Evolutionary conservation across 2,888 invertebrate species (phyloP).

Genomic region (Aporophyla lueneburgensis): DNA sequence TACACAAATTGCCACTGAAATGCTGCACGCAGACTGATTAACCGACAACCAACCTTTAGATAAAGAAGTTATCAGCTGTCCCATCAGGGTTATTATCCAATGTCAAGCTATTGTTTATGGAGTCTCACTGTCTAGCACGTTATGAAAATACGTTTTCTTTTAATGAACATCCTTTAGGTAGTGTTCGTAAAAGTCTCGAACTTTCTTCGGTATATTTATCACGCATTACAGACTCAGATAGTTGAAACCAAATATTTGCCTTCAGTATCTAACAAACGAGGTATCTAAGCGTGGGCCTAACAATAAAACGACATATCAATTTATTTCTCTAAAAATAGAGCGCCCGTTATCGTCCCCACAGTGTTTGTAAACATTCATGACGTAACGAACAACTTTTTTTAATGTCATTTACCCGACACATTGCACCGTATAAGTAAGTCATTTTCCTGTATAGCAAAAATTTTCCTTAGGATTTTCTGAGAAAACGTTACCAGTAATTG

Average conservation of each 20-base stretch:
- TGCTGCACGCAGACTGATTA: slow-evolving; percentile 20
- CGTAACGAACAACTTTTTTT: slow-evolving; percentile 52
- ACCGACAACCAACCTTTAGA: slow-evolving; percentile 32
- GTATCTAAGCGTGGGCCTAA: slow-evolving; percentile 32
- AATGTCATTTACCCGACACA: slow-evolving; percentile 41
- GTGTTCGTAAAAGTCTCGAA: not conserved
- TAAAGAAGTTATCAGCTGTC: slow-evolving; percentile 36
- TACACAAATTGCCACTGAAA: slow-evolving; percentile 33
- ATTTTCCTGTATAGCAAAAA: slow-evolving; percentile 16
- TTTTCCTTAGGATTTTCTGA: slow-evolving; percentile 21
- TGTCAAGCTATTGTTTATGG: slow-evolving; percentile 17
- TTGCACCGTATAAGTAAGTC: not conserved
- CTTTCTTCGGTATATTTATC: slow-evolving; percentile 4
- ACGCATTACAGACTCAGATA: not conserved
- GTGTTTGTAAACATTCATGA: slow-evolving; percentile 67
- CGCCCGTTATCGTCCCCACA: slow-evolving; percentile 51
- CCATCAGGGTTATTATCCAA: slow-evolving; percentile 25
- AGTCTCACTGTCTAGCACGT: slow-evolving; percentile 3
- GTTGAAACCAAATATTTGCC: slow-evolving; percentile 33
- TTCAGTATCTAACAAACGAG: slow-evolving; percentile 19
- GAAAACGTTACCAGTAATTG: slow-evolving; percentile 19
- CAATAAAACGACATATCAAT: slow-evolving; percentile 53
- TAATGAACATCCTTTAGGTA: not conserved
- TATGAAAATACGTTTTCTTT: not conserved
- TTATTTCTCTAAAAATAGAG: slow-evolving; percentile 61